Evolutionary conservation across 1,140 invertebrate species (phyloP), one percentile per base, ranked within the genome.

Genomic region (Eubasilissa regina): DNA sequence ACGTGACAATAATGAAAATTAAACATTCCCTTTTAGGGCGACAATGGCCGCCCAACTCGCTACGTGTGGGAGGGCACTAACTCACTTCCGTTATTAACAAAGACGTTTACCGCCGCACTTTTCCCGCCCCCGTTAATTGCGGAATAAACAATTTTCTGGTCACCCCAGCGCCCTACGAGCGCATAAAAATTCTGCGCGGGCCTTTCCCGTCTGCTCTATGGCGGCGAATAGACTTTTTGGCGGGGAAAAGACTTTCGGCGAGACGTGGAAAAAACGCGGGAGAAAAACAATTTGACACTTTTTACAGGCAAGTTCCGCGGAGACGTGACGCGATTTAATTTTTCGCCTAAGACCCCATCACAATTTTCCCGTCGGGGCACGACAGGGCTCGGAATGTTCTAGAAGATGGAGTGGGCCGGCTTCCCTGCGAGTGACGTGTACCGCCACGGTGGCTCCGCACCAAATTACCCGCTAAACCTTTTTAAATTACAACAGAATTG

Each of bases 221-320:
- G 7, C 66, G 66, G 66, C 13, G 45, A 70, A 70, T 70, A 70
- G 66, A 70, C n/a, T 48, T 70, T 70, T 9, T 13, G 60, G 43
- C 19, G 60, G 60, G 25, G 45, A 70, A 70, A 47, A 70, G 66
- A 70, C n/a, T 48, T 70, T 70, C 19, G 60, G 60, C 9, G 17
- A 44, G 13, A 15, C 45, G 47, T 43, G 74, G 35, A 66, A 58
- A 75, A 70, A 70, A n/a, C n/a, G n/a, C n/a, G n/a, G n/a, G n/a
- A n/a, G n/a, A n/a, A 70, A 70, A 81, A 81, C 80, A 81, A 81
- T 81, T 81, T 81, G 80, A 81, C 80, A 75, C 80, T 81, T 81
- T 81, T 81, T 81, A 81, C 80, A 74, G 80, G 55, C 68, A 66
- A 81, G 78, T 81, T 81, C 77, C 70, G 74, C 43, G 60, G 77